phyloP scores from a whole-genome alignment of 2,797 vertebrate species.

The Halcyon chelicuti region DNA sequence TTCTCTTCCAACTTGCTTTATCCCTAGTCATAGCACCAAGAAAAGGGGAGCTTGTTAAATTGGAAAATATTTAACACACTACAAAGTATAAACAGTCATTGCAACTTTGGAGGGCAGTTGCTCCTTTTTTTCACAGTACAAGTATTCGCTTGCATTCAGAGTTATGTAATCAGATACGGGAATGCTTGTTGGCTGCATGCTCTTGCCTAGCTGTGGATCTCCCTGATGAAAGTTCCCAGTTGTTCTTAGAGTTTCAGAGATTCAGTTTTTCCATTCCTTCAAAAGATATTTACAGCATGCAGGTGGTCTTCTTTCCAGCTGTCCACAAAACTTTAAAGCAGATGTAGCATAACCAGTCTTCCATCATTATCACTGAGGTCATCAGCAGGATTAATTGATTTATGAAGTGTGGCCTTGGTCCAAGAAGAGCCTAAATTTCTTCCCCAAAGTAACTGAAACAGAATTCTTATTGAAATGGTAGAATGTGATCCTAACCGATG shows the following conservation, averaged over 20 bases:
- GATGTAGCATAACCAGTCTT: not conserved
- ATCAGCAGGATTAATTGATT: not conserved
- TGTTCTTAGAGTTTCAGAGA: not conserved
- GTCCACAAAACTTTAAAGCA: not conserved
- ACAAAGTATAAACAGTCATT: not conserved
- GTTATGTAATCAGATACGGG: not conserved
- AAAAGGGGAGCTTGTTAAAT: not conserved
- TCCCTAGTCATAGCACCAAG: not conserved
- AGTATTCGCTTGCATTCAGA: not conserved
- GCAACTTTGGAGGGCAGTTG: not conserved
- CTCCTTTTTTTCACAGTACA: not conserved
- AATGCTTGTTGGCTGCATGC: not conserved
- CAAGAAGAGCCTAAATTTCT: not conserved
- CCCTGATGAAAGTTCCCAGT: not conserved
- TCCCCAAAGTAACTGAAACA: not conserved
- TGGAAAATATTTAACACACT: not conserved
- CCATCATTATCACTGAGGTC: not conserved
- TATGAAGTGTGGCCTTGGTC: not conserved
- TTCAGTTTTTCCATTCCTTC: not conserved
- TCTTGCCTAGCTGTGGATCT: not conserved
- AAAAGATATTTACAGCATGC: not conserved
- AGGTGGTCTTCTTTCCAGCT: not conserved
- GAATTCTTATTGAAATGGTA: constrained; percentile 22
- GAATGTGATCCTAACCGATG: not conserved
- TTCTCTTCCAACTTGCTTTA: not conserved